Evolutionary conservation across 2,113 vertebrate genomes (phyloP).

Genomic region (Aplodontia rufa): DNA sequence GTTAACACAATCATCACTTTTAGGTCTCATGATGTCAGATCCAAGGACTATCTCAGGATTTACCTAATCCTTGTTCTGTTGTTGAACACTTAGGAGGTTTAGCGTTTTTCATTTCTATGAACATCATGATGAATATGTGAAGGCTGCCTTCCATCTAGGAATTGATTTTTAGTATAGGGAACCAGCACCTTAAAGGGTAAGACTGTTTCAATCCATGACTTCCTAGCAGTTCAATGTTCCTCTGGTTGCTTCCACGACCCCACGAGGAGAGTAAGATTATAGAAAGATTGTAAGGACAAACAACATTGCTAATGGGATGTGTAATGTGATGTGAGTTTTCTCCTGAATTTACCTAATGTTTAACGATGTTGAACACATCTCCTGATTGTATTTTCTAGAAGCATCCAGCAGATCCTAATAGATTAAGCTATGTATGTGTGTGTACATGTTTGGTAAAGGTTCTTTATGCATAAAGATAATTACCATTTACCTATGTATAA

Average conservation of each 20-base stretch:
- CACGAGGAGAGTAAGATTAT: not conserved
- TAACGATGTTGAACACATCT: not conserved
- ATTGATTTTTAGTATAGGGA: not conserved
- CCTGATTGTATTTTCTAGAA: constrained; percentile 1
- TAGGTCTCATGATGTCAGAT: not conserved
- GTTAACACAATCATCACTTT: not conserved
- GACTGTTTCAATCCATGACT: not conserved
- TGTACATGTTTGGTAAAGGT: not conserved
- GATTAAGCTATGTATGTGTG: not conserved
- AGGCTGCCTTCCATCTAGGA: not conserved
- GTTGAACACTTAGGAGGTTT: not conserved
- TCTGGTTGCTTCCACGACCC: not conserved
- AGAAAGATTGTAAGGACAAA: not conserved
- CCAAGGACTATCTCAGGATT: not conserved
- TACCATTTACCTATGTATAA: not conserved
- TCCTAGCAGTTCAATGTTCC: not conserved
- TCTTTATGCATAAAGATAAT: not conserved
- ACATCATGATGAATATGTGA: not conserved
- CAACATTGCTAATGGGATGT: not conserved
- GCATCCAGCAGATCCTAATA: not conserved
- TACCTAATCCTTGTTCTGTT: not conserved
- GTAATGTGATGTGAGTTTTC: not conserved
- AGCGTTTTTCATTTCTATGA: constrained; percentile 1
- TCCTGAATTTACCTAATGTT: constrained; percentile 13
- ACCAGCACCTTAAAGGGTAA: not conserved